Base-by-base conservation (phyloP, 2,888 invertebrate species). In the Hypercompe scribonia region DNA sequence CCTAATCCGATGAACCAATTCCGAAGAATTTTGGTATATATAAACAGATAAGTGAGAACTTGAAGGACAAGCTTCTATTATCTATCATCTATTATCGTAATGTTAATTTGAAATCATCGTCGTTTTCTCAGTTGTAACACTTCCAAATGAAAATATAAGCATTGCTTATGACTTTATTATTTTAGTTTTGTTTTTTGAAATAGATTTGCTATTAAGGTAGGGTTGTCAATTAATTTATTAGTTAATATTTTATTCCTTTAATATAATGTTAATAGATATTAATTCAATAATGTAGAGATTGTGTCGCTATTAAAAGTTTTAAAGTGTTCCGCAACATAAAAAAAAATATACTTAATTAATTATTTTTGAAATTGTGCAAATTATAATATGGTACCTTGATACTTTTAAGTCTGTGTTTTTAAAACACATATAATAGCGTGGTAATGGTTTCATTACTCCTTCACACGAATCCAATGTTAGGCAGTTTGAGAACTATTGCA, bases 401-500 rank as follows among this genome's bases (percentile, higher is more conserved):
- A 18, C 7, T 3, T 46, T 33, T 31, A 42, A 1, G 15, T 18
- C 46, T 66, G 42, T 21, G 42, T 33, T 33, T 46, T 66, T 24
- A 65, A 21, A 66, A 31, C 31, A 31, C 31, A 31, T 31, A 46
- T 31, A 66, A 46, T 71, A 33, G 34, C 31, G 66, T 83, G 78
- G 65, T 75, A 81, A 83, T 72, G 65, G 66, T 73, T 79, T 80
- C 76, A 82, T 84, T 83, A 82, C 39, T 65, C 36, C 33, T 71
- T 86, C 82, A 84, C 71, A 65, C 75, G 21, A 74, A 78, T 84
- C 87, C 88, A 90, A 87, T 90, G 89, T 86, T 82, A 86, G 78
- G 58, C 76, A 76, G 86, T 86, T 89, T 91, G 92, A 91, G 91
- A 89, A 90, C 87, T 86, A 87, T 91, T 92, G 92, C 88, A 85